Conservation (phyloP, 2,797 vertebrate genomes). For the Schizopygopsis malacanthus region DNA sequence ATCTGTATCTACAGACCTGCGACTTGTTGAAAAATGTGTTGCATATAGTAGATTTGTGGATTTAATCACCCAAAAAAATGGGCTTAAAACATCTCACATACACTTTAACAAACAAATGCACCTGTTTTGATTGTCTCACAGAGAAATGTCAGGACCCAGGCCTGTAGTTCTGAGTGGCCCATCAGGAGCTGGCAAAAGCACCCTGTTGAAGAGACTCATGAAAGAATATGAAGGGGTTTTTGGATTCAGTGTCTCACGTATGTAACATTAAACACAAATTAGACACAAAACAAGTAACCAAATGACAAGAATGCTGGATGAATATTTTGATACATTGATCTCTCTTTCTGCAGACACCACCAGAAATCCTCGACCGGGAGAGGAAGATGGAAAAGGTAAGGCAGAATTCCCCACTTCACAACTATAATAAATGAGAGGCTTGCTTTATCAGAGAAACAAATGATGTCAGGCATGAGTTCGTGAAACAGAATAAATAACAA, state of each 20-base stretch:
- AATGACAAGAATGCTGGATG: background rate
- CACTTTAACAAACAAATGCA: background rate
- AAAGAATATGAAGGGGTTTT: constrained; percentile 89
- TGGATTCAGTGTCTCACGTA: constrained; percentile 97
- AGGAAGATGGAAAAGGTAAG: constrained; percentile 93
- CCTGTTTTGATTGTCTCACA: constrained; percentile 41
- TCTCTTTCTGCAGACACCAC: constrained; percentile 87
- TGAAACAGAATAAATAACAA: background rate
- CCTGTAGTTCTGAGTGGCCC: constrained; percentile 96
- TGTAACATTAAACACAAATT: constrained; percentile 62
- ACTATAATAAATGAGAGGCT: background rate
- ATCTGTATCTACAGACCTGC: background rate
- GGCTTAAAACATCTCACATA: background rate
- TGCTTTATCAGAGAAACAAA: constrained; percentile 10
- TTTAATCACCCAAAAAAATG: too few species aligned
- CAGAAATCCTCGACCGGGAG: constrained; percentile 89
- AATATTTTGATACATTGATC: background rate
- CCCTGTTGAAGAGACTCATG: constrained; percentile 90
- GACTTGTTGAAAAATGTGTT: background rate
- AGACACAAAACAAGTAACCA: background rate
- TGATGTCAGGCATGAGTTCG: background rate
- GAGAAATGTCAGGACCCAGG: constrained; percentile 89
- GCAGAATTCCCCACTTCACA: background rate
- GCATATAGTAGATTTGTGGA: background rate
- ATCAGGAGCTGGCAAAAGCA: constrained; percentile 96